phyloP scores from a whole-genome alignment of 2,113 vertebrate genomes.

The Scortum barcoo region DNA sequence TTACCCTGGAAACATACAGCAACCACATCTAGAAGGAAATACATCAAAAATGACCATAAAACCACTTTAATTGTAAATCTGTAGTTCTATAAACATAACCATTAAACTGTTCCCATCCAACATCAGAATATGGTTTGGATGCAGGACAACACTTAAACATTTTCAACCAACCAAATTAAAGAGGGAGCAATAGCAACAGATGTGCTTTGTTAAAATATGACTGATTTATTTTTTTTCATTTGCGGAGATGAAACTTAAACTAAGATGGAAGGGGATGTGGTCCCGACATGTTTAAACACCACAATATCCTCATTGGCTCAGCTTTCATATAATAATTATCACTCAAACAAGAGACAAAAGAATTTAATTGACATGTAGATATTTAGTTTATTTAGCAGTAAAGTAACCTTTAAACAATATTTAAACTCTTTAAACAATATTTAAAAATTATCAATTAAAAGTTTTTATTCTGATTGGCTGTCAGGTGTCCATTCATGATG shows the following conservation, averaged over 20 bases:
- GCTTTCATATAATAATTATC: background rate
- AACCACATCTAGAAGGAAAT: conserved; percentile 15
- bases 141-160: conserved; percentile 5
- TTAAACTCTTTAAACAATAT: background rate
- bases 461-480: background rate
- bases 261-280: conserved; percentile 16
- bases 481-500: background rate
- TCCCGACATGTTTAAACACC: conserved; percentile 19
- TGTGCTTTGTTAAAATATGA: conserved; percentile 14
- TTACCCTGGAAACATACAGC: background rate
- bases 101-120: conserved; percentile 12
- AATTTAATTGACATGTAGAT: background rate
- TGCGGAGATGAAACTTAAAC: conserved; percentile 7
- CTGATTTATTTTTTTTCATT: conserved; percentile 12
- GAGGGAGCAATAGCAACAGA: background rate
- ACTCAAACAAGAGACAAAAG: background rate
- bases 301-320: background rate
- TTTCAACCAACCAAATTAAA: conserved; percentile 20
- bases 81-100: conserved; percentile 32
- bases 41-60: conserved; percentile 16
- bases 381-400: background rate
- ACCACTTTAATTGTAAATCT: conserved; percentile 28
- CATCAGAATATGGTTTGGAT: conserved; percentile 32
- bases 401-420: background rate
- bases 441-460: background rate